Conservation (phyloP, 2,113 vertebrate species). For the Emydocephalus ijimae region DNA sequence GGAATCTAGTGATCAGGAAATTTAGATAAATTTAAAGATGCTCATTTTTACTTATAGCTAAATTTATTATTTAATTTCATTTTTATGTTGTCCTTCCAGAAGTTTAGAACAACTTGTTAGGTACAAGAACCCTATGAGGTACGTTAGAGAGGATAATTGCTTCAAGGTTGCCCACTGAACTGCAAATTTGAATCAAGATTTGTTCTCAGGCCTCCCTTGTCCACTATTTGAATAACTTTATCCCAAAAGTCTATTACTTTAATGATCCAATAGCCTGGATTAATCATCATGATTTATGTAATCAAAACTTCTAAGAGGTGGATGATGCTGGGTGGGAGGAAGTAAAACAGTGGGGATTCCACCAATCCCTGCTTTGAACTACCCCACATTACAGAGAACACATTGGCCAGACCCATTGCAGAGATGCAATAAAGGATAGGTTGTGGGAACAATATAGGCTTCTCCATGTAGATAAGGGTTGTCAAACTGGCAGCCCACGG, state of each 20-base stretch:
- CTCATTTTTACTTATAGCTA: not conserved
- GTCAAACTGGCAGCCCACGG: too few species aligned
- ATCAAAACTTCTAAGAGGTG: not conserved
- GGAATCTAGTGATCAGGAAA: too few species aligned
- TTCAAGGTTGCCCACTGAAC: not conserved
- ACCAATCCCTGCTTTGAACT: not conserved
- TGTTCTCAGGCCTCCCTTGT: not conserved
- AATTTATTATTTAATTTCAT: not conserved
- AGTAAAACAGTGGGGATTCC: not conserved
- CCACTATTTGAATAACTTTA: too few species aligned
- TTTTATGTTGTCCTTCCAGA: not conserved
- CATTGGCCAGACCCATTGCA: not conserved
- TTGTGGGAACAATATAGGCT: not conserved
- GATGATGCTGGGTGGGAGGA: not conserved
- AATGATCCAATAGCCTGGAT: not conserved
- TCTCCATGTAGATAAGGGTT: not conserved
- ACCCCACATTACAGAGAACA: not conserved
- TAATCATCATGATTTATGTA: not conserved
- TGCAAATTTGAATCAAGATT: not conserved
- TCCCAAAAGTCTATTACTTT: not conserved
- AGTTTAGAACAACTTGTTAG: not conserved
- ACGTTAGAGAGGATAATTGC: not conserved
- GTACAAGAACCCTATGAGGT: not conserved
- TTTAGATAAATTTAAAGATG: not conserved
- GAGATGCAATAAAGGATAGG: not conserved